Conservation (phyloP, 2,888 invertebrate genomes). For the Eustalomyia histrio region DNA sequence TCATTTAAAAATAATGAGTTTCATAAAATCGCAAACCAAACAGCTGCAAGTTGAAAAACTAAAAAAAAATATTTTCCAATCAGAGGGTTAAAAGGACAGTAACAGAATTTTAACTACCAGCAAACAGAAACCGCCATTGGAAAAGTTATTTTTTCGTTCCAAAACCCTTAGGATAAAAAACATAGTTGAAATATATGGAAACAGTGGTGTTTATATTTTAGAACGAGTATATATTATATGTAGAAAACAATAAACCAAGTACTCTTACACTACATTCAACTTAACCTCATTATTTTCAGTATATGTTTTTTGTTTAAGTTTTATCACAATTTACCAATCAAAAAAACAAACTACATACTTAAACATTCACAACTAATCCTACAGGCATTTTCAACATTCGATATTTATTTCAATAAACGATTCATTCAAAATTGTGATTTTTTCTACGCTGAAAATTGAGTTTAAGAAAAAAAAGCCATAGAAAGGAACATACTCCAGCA, state of each 20-base stretch:
- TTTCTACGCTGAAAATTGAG: too few species aligned
- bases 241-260: background rate
- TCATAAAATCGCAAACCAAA: too few species aligned
- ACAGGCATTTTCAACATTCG: too few species aligned
- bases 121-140: conserved; percentile 38
- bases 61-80: background rate
- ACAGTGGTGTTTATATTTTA: conserved; percentile 5
- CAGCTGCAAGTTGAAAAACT: too few species aligned
- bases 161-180: conserved; percentile 35
- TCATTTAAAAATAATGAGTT: too few species aligned
- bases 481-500: too few species aligned
- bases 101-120: background rate
- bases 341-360: conserved; percentile 69
- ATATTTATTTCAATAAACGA: too few species aligned
- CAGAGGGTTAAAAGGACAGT: conserved; percentile 1
- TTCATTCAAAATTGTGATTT: too few species aligned
- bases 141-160: conserved; percentile 7
- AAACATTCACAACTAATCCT: too few species aligned
- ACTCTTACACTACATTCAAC: conserved; percentile 36
- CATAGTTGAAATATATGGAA: background rate
- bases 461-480: too few species aligned
- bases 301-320: conserved; percentile 26
- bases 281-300: conserved; percentile 56
- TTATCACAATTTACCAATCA: conserved; percentile 77
- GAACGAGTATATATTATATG: background rate